A percentile compares a stretch with the other conserved stretches of the same genome.
These are phyloP conservation scores for Athripsodes cinereus DNA, from an alignment of 2,888 invertebrate genomes.

Conservation along the genomic window DNA sequence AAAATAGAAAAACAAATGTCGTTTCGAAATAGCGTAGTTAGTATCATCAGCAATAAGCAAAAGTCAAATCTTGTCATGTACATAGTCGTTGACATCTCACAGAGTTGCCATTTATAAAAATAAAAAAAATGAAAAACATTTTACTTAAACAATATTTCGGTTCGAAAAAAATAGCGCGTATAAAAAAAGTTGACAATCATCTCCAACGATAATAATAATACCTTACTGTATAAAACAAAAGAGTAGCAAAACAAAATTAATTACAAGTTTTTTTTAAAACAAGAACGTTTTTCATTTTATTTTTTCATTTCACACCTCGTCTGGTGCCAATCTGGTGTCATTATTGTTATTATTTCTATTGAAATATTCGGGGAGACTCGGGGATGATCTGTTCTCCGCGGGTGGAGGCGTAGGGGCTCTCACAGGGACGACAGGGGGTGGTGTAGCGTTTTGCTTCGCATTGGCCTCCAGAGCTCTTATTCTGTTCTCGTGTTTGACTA, in stretches of 20 bases:
- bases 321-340: slow-evolving; percentile 49
- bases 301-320: slow-evolving; percentile 49
- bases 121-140: no score
- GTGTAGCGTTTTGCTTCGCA: slow-evolving; percentile 33
- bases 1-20: no score
- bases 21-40: no score
- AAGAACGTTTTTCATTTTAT: no score
- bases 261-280: neutral
- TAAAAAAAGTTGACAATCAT: neutral
- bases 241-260: neutral
- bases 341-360: slow-evolving; percentile 34
- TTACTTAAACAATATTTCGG: no score
- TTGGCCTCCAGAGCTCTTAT: slow-evolving; percentile 70
- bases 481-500: slow-evolving; percentile 87
- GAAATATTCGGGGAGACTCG: slow-evolving; percentile 28
- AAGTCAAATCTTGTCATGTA: no score
- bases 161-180: neutral
- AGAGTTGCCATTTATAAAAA: no score
- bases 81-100: no score
- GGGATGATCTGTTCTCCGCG: slow-evolving; percentile 7
- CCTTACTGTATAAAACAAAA: slow-evolving; percentile 1
- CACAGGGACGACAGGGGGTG: slow-evolving; percentile 38
- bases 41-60: no score
- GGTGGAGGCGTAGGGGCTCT: slow-evolving; percentile 34
- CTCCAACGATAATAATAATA: neutral